phyloP scores from a whole-genome alignment of 1,140 invertebrate species.

The Pseudomyrmex gracilis region DNA sequence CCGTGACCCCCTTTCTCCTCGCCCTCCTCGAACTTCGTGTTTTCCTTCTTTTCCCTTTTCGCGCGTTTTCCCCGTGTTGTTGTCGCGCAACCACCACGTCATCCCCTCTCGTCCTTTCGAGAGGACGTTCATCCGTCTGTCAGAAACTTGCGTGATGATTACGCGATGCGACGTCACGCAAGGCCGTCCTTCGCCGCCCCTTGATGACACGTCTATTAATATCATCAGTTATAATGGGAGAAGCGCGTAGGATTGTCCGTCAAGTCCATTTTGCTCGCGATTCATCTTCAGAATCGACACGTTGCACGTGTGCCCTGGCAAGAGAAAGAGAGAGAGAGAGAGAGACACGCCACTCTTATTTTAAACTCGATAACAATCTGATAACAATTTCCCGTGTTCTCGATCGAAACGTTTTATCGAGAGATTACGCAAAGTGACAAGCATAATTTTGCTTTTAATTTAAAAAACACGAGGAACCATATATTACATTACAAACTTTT shows the following conservation, averaged over 20 bases:
- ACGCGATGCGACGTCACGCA: conserved; percentile 25
- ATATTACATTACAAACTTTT: not conserved
- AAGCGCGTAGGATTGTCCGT: conserved; percentile 24
- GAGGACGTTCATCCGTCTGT: conserved; percentile 25
- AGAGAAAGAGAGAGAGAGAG: too few relatives aligned
- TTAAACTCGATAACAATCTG: conserved; percentile 2
- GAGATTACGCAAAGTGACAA: not conserved
- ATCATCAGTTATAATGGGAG: conserved; percentile 28
- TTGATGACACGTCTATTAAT: conserved; percentile 54
- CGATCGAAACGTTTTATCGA: conserved; percentile 30
- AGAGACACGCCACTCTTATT: not conserved
- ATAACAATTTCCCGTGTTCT: conserved; percentile 18
- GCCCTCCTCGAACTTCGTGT: not conserved
- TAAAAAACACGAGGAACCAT: not conserved
- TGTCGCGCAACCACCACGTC: not conserved
- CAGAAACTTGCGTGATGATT: conserved; percentile 56
- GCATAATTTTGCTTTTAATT: conserved; percentile 6
- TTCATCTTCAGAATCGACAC: conserved; percentile 16
- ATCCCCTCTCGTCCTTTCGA: conserved; percentile 8
- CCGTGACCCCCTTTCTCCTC: conserved; percentile 27
- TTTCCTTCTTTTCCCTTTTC: conserved; percentile 12
- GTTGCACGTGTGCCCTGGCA: conserved; percentile 1
- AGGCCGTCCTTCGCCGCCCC: conserved; percentile 24
- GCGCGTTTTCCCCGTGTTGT: not conserved
- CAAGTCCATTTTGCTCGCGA: conserved; percentile 12